A percentile compares a stretch with the other conserved stretches of the same genome.
phyloP scores from a whole-genome alignment of 2,113 vertebrate genomes.

The Eubucco bourcierii region DNA sequence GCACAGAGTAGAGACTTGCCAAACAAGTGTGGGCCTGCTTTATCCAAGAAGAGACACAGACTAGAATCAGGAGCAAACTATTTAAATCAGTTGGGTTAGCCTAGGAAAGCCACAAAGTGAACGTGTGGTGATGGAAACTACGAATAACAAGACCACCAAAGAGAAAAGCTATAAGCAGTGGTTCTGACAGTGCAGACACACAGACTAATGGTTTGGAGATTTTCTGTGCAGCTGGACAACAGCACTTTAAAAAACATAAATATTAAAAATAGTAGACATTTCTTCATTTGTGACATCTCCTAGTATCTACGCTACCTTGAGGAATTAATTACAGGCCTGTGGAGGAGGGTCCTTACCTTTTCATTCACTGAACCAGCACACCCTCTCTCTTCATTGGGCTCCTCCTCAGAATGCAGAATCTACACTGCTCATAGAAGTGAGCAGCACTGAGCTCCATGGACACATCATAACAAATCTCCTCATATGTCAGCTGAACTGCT shows the following conservation, averaged over 20 bases:
- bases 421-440: not conserved
- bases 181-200: not conserved
- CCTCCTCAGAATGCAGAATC: not conserved
- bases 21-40: not conserved
- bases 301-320: not conserved
- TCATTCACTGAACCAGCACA: not conserved
- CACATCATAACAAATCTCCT: not conserved
- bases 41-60: not conserved
- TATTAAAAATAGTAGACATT: not conserved
- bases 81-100: not conserved
- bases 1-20: not conserved
- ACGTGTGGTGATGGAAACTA: not conserved
- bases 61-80: not conserved
- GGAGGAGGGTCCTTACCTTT: not conserved
- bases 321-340: not conserved
- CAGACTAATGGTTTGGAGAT: not conserved
- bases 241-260: not conserved
- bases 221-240: not conserved
- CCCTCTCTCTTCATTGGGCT: not conserved
- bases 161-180: not conserved
- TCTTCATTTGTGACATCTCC: not conserved
- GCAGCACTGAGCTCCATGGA: not conserved
- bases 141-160: not conserved
- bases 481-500: not conserved
- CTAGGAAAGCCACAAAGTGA: not conserved